Evolutionary conservation across 2,797 vertebrate genomes (phyloP), one percentile per base, ranked within the genome.

Genomic region (Iguana delicatissima): DNA sequence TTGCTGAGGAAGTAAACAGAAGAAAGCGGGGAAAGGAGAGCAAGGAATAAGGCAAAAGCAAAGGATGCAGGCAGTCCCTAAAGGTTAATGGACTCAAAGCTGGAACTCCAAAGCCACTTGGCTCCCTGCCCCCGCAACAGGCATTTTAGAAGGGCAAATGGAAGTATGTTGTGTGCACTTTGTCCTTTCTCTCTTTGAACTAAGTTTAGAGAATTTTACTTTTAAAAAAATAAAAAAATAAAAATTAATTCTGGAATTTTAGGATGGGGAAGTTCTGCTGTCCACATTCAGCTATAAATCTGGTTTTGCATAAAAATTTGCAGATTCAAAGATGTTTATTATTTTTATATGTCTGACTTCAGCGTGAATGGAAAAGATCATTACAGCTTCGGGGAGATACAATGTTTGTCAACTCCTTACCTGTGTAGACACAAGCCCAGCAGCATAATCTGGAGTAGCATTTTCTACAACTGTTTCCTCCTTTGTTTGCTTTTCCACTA

Each of bases 371-470:
- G 72, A 46, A 50, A 26, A 46, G 8, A 24, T 13, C 26, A 72
- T 72, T 35, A 64, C 2, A 86, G 14, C 9, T 10, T 85, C 86
- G 35, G 76, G 26, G 67, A 69, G 29, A 69, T 26, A 32, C 18
- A 69, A 69, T 32, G 2, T 18, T 69, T 69, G 9, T 32, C 3
- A 69, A 13, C 6, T 57, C 93, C 42, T 89, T 96, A 99, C 99
- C 98, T 99, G 99, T 77, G 99, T 99, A 92, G 99, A 99, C 42
- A 99, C 99, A 46, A 99, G 98, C 80, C 99, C 99, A 1, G 99
- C 99, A 3, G 99, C 99, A 14, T 99, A 99, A 97, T 99, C 99
- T 0, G 99, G 99, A 1, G 99, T 99, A 85, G 98, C 98, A 52
- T 99, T 99, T 96, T 99, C 99, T 94, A 99, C 98, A 90, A 99